Evolutionary conservation across 1,140 invertebrate species (phyloP), one percentile per base, ranked within the genome.

Genomic region (Meloidogyne floridensis): DNA sequence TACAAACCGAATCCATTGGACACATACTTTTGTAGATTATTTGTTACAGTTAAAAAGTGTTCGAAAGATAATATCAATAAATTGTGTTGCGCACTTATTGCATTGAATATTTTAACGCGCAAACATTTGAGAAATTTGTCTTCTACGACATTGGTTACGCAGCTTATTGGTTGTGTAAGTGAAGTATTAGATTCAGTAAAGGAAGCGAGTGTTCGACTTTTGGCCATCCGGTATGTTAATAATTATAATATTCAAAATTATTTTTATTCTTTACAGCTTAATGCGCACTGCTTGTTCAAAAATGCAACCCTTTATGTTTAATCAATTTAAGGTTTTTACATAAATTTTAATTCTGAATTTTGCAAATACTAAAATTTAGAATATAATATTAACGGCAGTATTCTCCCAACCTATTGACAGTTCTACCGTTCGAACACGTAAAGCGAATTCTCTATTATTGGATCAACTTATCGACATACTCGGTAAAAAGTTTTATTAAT

Each of bases 31-130:
- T 71, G 54, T 47, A 51, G 43, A 72, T 51, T 51, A 65, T 53
- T 32, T 71, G 47, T 53, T 79, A 71, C 77, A 20, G 18, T 51
- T 42, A 65, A 69, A 20, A 71, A 11, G 65, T 9, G 18, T 42
- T 20, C 10, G 72, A 72, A 65, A 78, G 18, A 70, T 3, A 18
- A 18, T 42, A 51, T 42, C 15, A 65, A 54, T 18, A 42, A 43
- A 13, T 77, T 77, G 59, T 42, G 43, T 15, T 77, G 59, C 51
- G 20, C 82, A 42, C 72, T 83, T 54, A 85, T 80, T 18, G 82
- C 82, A 11, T 47, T 85, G 77, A 83, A 85, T 75, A 59, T 83
- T 42, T 72, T 83, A 10, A 83, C 82, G 9, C 82, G 85, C 13
- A 85, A 84, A 32, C 77, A 83, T 71, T 51, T 83, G 51, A 56